phyloP scores from a whole-genome alignment of 2,113 vertebrate species.

The Grantiella picta region DNA sequence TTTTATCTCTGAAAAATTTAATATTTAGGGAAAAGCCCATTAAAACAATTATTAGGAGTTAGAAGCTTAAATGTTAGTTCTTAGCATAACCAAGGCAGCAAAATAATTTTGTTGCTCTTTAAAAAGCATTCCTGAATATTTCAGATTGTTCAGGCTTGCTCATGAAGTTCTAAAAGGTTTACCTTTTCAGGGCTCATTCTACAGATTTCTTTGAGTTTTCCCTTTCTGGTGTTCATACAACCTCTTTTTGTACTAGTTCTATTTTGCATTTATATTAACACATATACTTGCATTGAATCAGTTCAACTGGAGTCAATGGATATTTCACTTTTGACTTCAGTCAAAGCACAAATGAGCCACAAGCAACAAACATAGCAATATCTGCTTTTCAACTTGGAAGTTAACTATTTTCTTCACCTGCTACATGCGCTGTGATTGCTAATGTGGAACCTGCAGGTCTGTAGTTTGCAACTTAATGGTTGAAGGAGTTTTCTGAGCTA shows the following conservation, averaged over 20 bases:
- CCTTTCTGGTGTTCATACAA: background rate
- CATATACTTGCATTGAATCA: background rate
- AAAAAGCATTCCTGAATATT: background rate
- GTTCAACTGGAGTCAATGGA: background rate
- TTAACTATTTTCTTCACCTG: background rate
- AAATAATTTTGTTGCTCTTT: background rate
- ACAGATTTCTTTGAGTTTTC: background rate
- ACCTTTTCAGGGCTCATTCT: background rate
- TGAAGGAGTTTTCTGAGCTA: background rate
- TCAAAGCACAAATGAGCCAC: background rate
- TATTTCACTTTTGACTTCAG: background rate
- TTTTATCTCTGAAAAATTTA: background rate
- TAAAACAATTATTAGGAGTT: background rate
- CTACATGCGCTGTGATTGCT: background rate
- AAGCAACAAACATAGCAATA: background rate
- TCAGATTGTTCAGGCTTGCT: background rate
- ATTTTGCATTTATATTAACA: constrained; percentile 14
- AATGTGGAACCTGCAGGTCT: background rate
- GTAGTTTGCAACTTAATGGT: background rate
- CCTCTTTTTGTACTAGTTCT: background rate
- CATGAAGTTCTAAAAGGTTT: background rate
- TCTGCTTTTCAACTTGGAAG: background rate
- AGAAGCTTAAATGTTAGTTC: background rate
- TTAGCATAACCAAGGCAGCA: background rate
- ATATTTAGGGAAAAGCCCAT: background rate